phyloP scores from a whole-genome alignment of 2,888 invertebrate genomes.

The Agonopterix subpropinquella region DNA sequence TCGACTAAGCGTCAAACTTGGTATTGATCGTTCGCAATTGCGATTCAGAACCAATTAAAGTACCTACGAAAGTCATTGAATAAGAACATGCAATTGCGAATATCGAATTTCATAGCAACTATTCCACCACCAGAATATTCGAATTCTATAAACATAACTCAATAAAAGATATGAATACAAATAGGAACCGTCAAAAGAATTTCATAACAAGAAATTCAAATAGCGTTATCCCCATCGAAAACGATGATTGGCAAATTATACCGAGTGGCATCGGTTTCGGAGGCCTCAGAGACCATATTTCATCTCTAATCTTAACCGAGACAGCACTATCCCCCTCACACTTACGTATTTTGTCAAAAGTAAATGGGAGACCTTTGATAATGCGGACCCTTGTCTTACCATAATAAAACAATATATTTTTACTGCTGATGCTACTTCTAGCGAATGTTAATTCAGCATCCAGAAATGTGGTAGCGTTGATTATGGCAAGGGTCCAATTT shows the following conservation, averaged over 20 bases:
- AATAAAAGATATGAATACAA: background rate
- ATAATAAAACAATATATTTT: slow-evolving; percentile 12
- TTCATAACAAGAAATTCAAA: no score
- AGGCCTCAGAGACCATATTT: background rate
- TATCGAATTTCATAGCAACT: no score
- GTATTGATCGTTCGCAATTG: no score
- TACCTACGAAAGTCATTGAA: no score
- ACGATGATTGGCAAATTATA: slow-evolving; percentile 3
- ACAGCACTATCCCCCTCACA: no score
- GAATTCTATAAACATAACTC: no score
- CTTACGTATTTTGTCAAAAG: no score
- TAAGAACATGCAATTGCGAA: no score
- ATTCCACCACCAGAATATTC: no score
- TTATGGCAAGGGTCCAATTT: slow-evolving; percentile 59
- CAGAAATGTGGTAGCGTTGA: slow-evolving; percentile 22
- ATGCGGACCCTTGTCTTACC: slow-evolving; percentile 2
- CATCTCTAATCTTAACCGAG: no score
- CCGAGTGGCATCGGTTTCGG: slow-evolving; percentile 1
- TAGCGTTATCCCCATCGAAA: slow-evolving; percentile 1
- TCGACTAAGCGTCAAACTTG: no score
- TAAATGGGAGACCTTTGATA: background rate
- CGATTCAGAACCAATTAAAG: no score
- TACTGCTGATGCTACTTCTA: slow-evolving; percentile 6
- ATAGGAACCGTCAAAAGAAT: background rate
- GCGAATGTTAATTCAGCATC: slow-evolving; percentile 3